These are phyloP conservation scores for Petrocephalus zakoni DNA, from an alignment of 2,113 vertebrate genomes.

Conservation along the genomic window DNA sequence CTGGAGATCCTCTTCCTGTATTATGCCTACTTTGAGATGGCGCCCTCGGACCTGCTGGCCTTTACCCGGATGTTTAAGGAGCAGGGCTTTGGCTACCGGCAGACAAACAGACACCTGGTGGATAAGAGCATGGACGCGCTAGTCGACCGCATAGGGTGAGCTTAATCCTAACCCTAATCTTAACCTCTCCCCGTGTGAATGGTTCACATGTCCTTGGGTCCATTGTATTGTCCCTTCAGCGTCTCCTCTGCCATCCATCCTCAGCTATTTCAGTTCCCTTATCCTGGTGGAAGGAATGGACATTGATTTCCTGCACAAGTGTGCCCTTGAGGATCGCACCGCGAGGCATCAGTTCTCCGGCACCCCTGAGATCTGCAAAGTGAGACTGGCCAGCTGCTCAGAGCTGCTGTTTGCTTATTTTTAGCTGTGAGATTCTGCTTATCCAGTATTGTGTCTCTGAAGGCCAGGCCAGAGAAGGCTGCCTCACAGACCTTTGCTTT, in stretches of 20 bases:
- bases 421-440: background rate
- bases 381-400: conserved; percentile 35
- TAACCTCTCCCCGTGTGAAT: background rate
- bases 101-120: conserved; percentile 88
- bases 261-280: conserved; percentile 86
- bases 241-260: conserved; percentile 17
- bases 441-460: background rate
- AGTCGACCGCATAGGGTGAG: conserved; percentile 86
- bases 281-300: conserved; percentile 97
- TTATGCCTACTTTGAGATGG: conserved; percentile 95
- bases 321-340: conserved; percentile 78
- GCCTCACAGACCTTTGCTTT: background rate
- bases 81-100: conserved; percentile 85
- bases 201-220: background rate
- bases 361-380: conserved; percentile 72
- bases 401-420: background rate
- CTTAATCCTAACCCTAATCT: background rate
- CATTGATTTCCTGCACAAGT: conserved; percentile 90
- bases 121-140: conserved; percentile 89
- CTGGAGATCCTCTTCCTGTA: conserved; percentile 94
- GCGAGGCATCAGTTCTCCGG: conserved; percentile 83
- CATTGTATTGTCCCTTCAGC: background rate
- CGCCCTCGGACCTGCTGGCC: conserved; percentile 70
- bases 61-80: conserved; percentile 91
- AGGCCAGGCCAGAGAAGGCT: background rate